Evolutionary conservation across 2,888 invertebrate genomes (phyloP).

Genomic region (Diarsia mendica): DNA sequence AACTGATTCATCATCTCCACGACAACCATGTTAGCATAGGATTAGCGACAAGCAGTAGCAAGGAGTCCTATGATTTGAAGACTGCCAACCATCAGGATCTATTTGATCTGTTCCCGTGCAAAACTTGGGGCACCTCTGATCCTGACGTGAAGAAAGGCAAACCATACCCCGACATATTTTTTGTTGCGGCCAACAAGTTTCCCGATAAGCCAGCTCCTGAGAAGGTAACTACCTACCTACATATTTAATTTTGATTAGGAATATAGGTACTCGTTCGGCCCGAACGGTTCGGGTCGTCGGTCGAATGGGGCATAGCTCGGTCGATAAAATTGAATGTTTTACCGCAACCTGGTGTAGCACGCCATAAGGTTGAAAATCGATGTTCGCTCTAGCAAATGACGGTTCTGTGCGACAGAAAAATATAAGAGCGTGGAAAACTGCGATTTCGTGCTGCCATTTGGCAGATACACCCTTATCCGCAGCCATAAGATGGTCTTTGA

Average conservation of each 20-base stretch:
- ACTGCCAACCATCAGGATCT: constrained; percentile 92
- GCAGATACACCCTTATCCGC: neutral
- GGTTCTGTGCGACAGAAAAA: neutral
- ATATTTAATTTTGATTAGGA: neutral
- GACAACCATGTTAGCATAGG: constrained; percentile 94
- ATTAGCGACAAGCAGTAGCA: constrained; percentile 96
- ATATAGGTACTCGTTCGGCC: neutral
- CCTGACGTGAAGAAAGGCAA: constrained; percentile 96
- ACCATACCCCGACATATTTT: constrained; percentile 96
- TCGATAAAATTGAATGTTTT: neutral
- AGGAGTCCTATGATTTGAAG: constrained; percentile 93
- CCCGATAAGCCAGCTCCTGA: constrained; percentile 91
- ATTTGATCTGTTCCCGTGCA: constrained; percentile 92
- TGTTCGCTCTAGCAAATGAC: neutral
- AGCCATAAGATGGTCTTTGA: neutral
- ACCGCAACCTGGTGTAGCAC: neutral
- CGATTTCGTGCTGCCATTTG: neutral
- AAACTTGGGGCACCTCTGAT: constrained; percentile 95
- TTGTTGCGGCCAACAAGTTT: constrained; percentile 94
- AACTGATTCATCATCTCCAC: constrained; percentile 93
- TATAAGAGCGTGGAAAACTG: neutral
- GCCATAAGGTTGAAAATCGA: neutral
- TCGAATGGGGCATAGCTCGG: neutral
- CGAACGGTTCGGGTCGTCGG: neutral
- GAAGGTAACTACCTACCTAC: constrained; percentile 77